A percentile compares a stretch with the other conserved stretches of the same genome.
Conservation (phyloP, 92 coral and sea anemone species). For the Phenganax subtilis region DNA sequence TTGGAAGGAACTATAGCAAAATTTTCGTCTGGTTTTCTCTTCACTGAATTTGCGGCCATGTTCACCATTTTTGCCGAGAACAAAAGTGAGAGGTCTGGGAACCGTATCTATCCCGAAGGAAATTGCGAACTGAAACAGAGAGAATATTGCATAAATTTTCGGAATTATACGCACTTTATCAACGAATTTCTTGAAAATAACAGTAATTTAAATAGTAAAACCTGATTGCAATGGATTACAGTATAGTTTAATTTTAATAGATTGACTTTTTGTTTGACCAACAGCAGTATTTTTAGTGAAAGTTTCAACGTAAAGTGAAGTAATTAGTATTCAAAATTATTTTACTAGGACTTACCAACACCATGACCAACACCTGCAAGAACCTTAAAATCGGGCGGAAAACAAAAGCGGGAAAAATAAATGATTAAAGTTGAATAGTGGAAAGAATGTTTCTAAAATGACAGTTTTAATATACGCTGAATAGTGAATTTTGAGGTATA, state of each 20-base stretch:
- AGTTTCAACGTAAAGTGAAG: too few relatives aligned
- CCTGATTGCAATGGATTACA: neutral
- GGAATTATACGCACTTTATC: neutral
- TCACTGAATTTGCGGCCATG: constrained; percentile 79
- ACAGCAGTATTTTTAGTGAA: too few relatives aligned
- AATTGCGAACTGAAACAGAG: neutral
- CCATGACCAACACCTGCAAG: neutral
- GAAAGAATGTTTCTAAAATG: neutral
- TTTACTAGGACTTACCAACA: neutral
- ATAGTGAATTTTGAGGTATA: neutral
- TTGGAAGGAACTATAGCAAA: constrained; percentile 79
- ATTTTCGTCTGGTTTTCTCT: constrained; percentile 50
- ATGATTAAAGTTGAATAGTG: neutral
- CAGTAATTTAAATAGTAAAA: too few relatives aligned
- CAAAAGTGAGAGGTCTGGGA: neutral
- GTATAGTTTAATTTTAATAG: neutral
- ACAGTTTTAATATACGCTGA: neutral
- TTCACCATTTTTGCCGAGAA: constrained; percentile 29
- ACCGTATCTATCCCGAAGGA: neutral
- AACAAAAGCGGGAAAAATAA: neutral
- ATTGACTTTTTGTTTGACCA: too few relatives aligned
- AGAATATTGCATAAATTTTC: neutral
- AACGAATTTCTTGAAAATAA: neutral
- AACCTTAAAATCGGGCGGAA: neutral
- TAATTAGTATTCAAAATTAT: neutral